These are phyloP conservation scores for Ophion slaviceki DNA, from an alignment of 2,888 invertebrate species.

Conservation along the genomic window DNA sequence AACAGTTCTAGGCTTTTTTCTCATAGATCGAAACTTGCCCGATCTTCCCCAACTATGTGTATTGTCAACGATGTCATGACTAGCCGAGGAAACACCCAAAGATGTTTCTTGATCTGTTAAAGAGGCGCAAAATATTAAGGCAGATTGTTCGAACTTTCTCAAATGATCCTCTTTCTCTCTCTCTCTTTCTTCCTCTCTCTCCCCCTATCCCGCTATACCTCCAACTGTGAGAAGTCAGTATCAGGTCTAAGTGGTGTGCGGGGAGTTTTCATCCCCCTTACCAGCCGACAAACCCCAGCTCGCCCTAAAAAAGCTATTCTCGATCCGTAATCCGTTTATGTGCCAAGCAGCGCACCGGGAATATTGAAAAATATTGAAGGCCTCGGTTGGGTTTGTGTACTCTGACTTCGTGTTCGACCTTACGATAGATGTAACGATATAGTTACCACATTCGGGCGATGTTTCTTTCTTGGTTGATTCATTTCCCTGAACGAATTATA, in stretches of 20 bases:
- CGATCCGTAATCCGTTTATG: constrained; percentile 78
- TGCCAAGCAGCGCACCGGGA: constrained; percentile 75
- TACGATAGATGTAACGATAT: background rate
- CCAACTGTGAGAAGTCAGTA: constrained; percentile 52
- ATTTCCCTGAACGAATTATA: too few relatives aligned
- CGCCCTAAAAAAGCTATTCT: constrained; percentile 78
- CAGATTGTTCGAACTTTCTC: constrained; percentile 71
- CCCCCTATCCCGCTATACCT: constrained; percentile 26
- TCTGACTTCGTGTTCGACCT: background rate
- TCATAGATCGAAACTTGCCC: background rate
- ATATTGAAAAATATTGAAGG: constrained; percentile 76
- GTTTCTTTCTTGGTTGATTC: too few relatives aligned
- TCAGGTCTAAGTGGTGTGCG: constrained; percentile 10
- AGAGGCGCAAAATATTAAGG: constrained; percentile 42
- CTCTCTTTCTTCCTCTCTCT: constrained; percentile 41
- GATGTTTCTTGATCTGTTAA: too few relatives aligned
- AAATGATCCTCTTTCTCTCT: constrained; percentile 77
- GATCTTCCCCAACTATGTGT: background rate
- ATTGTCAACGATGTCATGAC: too few relatives aligned
- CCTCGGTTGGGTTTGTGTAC: constrained; percentile 19
- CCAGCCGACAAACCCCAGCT: constrained; percentile 59
- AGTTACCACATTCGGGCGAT: background rate
- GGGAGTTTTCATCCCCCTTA: constrained; percentile 49
- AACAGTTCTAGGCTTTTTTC: background rate
- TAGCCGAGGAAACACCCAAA: too few relatives aligned